Base-by-base conservation (phyloP, 2,797 vertebrate genomes). In the Galaxias olidus region DNA sequence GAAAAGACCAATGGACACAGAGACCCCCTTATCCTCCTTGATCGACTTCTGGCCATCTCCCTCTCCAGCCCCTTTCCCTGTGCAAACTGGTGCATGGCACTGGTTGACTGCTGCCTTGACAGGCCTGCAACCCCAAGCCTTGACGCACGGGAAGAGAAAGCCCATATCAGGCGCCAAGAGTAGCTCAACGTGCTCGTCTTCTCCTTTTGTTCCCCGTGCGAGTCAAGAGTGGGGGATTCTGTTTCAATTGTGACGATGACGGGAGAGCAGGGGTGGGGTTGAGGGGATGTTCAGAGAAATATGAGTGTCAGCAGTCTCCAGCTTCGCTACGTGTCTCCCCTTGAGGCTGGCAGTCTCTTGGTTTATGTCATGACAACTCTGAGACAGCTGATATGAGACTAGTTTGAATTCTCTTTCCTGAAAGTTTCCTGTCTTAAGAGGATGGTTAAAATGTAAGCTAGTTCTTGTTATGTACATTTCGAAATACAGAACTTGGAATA, bases 41-140 rank as follows among this genome's bases (percentile, higher is more conserved):
- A 86, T 75, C 81, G n/a, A 59, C 72, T 77, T 81, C 80, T 77
- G 77, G 83, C 63, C 18, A 66, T 72, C 76, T n/a, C 8, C 11
- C 18, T 42, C 47, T 51, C 48, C 19, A 40, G 20, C 19, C 54
- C 46, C 77, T 81, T 82, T 79, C 73, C 79, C 72, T 84, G 90
- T 90, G 87, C 84, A 87, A 76, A 88, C 85, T 90, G 85, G 90
- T 89, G 91, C 90, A 90, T 90, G 92, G 92, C 87, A 92, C 91
- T 84, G 84, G 80, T 30, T 79, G 74, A 56, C 70, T 69, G 61
- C 60, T 72, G 77, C 85, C 87, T 82, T 40, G 53, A 20, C 53
- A 56, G 18, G 53, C 20, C 53, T 12, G 14, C 41, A 20, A 8
- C 53, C 30, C 14, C 49, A 12, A 17, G 20, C 14, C 20, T 49